A percentile compares a stretch with the other conserved stretches of the same genome.
Conservation (phyloP, 2,113 vertebrate species). For the Pachyramphus minor region DNA sequence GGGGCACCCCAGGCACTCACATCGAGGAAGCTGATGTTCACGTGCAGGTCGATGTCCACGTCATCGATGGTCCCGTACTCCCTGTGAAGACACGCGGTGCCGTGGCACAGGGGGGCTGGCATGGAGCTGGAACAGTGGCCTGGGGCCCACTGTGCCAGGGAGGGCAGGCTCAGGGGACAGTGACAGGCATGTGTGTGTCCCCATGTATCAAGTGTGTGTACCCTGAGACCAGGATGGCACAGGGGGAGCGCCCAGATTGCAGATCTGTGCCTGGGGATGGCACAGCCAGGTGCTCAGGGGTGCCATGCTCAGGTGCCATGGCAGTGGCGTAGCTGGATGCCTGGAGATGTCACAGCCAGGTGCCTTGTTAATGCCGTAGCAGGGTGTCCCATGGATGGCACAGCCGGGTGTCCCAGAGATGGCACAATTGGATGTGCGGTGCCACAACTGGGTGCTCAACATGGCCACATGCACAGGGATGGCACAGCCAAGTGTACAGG, state of each 20-base stretch:
- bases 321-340: neutral
- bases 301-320: rapidly evolving
- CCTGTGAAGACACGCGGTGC: conserved; percentile 66
- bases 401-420: neutral
- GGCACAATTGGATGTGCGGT: neutral
- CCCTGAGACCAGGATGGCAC: rapidly evolving
- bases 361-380: neutral
- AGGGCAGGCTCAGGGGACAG: rapidly evolving
- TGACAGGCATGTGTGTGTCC: rapidly evolving
- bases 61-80: conserved; percentile 98
- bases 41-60: conserved; percentile 96
- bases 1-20: conserved; percentile 73
- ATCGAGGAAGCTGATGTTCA: conserved; percentile 97
- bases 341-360: neutral
- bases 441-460: neutral
- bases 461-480: neutral
- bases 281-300: neutral
- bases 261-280: neutral
- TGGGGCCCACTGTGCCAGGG: rapidly evolving
- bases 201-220: rapidly evolving
- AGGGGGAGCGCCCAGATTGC: rapidly evolving
- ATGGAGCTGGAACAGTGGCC: rapidly evolving
- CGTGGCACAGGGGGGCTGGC: neutral
- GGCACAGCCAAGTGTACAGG: neutral
- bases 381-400: rapidly evolving